Evolutionary conservation across 2,113 vertebrate genomes (phyloP), one percentile per base, ranked within the genome.

Genomic region (Vulpes vulpes): DNA sequence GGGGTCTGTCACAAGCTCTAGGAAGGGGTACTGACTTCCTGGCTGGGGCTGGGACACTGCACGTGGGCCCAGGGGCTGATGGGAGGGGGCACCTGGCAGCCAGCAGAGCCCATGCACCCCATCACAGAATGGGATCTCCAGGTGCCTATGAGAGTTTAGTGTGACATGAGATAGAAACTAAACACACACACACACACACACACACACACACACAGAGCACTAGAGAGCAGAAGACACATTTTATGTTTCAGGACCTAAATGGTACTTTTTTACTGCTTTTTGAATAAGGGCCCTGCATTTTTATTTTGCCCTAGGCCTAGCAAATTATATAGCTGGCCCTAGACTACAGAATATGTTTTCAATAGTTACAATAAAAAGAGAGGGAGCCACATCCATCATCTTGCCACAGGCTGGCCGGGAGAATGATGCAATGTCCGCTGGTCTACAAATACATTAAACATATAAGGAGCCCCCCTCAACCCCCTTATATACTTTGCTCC

Each of bases 181-280:
- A 55, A 17, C 51, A 53, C 51, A 71, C 16, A 71, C 17, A 35
- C n/a, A 19, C n/a, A 64, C n/a, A 20, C n/a, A 71, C n/a, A 38
- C n/a, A 71, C 19, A 38, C 19, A 73, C 35, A 35, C 35, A 35
- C 35, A 35, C 35, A 35, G 20, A 73, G 38, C n/a, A 67, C 65
- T 17, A n/a, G 32, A 16, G 12, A 80, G 53, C 22, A 49, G 59
- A 91, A 8, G 32, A 73, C 80, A 55, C 3, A 49, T 59, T 71
- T 90, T 57, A n/a, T 79, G 82, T 92, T 76, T 89, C 76, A 87
- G 11, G n/a, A 76, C 27, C 30, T 60, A 87, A 89, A 69, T 19
- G 49, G 15, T 5, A 38, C 64, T 94, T 25, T 93, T 88, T 89
- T 65, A 9, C 62, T 95, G 62, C 30, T 87, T 87, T 95, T 80